phyloP scores from a whole-genome alignment of 2,113 vertebrate genomes.

The Pyrgilauda ruficollis region DNA sequence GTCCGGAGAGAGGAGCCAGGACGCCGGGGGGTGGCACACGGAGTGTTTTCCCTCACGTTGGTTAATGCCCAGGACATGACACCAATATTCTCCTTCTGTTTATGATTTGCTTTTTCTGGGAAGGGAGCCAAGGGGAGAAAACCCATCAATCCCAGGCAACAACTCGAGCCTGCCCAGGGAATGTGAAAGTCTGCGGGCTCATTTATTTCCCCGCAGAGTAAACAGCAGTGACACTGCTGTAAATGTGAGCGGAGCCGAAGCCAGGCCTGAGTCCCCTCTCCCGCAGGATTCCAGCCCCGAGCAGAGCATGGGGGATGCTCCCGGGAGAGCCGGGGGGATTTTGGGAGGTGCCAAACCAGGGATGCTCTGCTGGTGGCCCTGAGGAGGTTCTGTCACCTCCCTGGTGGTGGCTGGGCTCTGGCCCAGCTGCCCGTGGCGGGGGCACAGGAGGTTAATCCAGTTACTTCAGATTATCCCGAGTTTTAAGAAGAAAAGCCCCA shows the following conservation, averaged over 20 bases:
- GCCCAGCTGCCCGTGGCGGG: background rate
- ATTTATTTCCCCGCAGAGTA: slow-evolving; percentile 60
- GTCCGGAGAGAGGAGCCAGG: background rate
- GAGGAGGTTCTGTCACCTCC: background rate
- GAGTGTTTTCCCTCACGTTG: background rate
- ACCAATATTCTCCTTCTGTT: slow-evolving; percentile 57
- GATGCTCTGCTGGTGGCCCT: background rate
- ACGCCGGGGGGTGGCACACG: fast-evolving
- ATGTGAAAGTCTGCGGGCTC: slow-evolving; percentile 13
- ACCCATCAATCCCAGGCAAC: slow-evolving; percentile 46
- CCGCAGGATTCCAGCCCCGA: background rate
- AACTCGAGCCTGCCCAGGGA: background rate
- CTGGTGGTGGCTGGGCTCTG: background rate
- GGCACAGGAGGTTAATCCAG: slow-evolving; percentile 34
- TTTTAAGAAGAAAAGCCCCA: background rate
- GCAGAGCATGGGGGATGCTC: fast-evolving
- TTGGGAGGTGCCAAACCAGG: background rate
- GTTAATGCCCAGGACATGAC: slow-evolving; percentile 35
- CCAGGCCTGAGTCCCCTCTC: background rate
- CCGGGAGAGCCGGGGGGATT: fast-evolving
- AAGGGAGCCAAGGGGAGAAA: slow-evolving; percentile 53
- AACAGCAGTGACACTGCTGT: slow-evolving; percentile 56
- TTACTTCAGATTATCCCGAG: slow-evolving; percentile 10
- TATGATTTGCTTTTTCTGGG: slow-evolving; percentile 61
- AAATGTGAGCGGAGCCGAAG: background rate